A percentile compares a stretch with the other conserved stretches of the same genome.
phyloP scores from a whole-genome alignment of 2,888 invertebrate species.

The Lumbricus terrestris region DNA sequence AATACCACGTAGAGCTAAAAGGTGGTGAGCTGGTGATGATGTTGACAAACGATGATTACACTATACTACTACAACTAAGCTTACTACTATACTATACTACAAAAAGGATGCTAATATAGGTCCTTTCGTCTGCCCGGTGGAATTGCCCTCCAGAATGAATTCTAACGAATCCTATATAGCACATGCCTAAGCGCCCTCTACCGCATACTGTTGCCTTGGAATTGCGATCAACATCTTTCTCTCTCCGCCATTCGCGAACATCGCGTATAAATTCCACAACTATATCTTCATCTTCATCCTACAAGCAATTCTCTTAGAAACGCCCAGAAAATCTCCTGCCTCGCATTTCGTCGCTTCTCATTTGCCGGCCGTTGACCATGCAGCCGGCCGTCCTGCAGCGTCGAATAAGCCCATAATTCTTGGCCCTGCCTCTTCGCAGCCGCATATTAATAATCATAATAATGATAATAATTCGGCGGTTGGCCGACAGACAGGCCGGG shows the following conservation, averaged over 20 bases:
- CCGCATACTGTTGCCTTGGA: no score
- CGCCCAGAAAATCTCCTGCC: neutral
- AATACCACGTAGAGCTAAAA: no score
- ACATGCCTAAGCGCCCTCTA: no score
- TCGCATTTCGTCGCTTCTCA: neutral
- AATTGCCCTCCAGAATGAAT: no score
- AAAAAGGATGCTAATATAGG: no score
- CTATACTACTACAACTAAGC: no score
- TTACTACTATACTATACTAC: no score
- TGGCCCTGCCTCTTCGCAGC: neutral
- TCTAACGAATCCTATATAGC: no score
- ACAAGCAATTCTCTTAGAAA: neutral
- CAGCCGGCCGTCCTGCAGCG: neutral
- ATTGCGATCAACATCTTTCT: neutral
- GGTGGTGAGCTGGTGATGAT: no score
- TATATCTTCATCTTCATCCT: neutral
- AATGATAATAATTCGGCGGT: neutral
- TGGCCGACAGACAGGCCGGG: neutral
- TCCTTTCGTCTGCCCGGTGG: no score
- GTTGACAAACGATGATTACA: no score
- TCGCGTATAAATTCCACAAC: neutral
- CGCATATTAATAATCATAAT: slow-evolving; percentile 3
- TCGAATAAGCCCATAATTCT: neutral
- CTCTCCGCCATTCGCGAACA: neutral
- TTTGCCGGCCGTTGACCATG: neutral